Conservation (phyloP, 2,888 invertebrate genomes). For the Seira musarum region DNA sequence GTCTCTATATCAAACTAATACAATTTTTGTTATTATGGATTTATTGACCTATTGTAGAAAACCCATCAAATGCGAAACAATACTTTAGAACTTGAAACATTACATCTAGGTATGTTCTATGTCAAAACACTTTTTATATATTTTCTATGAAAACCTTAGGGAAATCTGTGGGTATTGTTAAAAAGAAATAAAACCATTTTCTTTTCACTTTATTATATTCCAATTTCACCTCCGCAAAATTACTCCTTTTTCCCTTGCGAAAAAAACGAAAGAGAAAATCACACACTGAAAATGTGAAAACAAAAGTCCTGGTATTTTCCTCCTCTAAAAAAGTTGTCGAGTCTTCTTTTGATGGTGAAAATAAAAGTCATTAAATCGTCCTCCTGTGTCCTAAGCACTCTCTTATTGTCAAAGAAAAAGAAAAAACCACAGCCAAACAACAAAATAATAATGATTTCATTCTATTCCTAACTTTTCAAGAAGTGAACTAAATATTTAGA, state of each 20-base stretch:
- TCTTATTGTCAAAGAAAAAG: neutral
- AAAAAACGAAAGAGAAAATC: neutral
- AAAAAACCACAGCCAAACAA: neutral
- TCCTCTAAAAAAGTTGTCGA: neutral
- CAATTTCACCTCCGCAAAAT: neutral
- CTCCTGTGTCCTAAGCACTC: neutral
- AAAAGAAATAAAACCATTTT: neutral
- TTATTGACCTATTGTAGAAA: slow-evolving; percentile 6
- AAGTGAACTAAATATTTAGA: neutral
- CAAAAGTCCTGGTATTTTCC: neutral
- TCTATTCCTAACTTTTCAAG: neutral
- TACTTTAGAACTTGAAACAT: too few species aligned
- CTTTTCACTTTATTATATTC: neutral
- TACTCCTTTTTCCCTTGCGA: neutral
- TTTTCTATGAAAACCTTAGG: neutral
- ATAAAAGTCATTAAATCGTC: neutral
- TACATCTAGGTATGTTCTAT: too few species aligned
- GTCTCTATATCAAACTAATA: neutral
- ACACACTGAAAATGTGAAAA: neutral
- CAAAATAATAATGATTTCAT: neutral
- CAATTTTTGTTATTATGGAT: neutral
- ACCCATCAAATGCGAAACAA: neutral
- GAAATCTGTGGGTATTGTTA: neutral
- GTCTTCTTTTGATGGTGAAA: neutral
- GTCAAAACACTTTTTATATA: neutral